Conservation (phyloP, 2,113 vertebrate species). For the Lichenostomus cassidix region DNA sequence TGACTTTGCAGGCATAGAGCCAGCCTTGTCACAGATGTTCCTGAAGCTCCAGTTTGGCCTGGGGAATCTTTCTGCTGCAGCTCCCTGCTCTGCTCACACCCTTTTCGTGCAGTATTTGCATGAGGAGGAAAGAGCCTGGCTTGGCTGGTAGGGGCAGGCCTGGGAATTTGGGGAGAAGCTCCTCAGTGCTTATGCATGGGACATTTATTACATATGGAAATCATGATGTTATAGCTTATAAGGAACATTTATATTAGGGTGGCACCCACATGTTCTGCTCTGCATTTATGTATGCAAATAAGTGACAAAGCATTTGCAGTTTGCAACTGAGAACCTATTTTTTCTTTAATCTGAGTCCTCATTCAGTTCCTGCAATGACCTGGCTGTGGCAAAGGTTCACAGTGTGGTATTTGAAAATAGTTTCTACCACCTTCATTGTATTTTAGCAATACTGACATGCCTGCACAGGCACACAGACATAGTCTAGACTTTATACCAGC, state of each 20-base stretch:
- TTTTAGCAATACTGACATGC: conserved; percentile 15
- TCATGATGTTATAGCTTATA: not conserved
- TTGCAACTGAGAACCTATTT: not conserved
- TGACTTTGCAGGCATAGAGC: not conserved
- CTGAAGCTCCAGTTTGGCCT: not conserved
- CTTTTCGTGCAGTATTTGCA: not conserved
- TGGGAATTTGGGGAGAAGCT: conserved; percentile 39
- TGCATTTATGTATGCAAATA: conserved; percentile 40
- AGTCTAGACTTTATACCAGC: not conserved
- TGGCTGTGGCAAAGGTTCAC: conserved; percentile 15
- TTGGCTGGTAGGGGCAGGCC: conserved; percentile 10
- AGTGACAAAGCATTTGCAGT: conserved; percentile 22
- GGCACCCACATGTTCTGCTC: conserved; percentile 32
- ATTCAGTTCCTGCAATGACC: not conserved
- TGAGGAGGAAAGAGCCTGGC: not conserved
- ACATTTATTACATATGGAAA: conserved; percentile 54
- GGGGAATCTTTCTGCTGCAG: not conserved
- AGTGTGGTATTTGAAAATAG: conserved; percentile 35
- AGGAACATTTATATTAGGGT: conserved; percentile 25
- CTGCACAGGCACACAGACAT: not conserved
- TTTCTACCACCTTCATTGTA: conserved; percentile 17
- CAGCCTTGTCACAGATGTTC: not conserved
- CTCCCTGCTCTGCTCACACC: not conserved
- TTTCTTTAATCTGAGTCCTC: not conserved
- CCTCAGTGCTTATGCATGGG: not conserved